phyloP scores from a whole-genome alignment of 2,113 vertebrate genomes.

The Myiopsitta monachus region DNA sequence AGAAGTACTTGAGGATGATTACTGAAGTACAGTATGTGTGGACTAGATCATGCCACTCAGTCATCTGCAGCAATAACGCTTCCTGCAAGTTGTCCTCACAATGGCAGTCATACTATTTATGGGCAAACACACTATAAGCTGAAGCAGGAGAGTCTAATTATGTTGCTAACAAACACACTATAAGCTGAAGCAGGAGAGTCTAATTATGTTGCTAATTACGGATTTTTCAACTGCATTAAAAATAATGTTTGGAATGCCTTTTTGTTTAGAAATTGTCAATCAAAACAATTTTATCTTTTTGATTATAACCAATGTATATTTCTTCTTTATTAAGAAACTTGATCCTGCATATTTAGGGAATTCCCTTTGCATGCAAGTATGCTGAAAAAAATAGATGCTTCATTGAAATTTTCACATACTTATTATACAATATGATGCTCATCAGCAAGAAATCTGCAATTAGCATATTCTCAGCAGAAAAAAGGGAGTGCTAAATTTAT shows the following conservation, averaged over 20 bases:
- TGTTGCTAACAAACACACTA: too few species aligned
- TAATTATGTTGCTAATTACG: background rate
- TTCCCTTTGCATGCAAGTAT: background rate
- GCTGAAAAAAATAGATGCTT: background rate
- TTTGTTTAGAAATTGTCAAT: background rate
- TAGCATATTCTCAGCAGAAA: background rate
- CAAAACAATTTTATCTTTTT: background rate
- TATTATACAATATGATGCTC: background rate
- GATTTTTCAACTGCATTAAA: background rate
- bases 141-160: background rate
- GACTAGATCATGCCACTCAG: background rate
- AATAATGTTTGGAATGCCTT: background rate
- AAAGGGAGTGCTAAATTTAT: background rate
- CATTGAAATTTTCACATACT: background rate
- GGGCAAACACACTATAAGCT: accelerated
- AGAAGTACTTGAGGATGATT: background rate
- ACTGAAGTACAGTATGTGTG: background rate
- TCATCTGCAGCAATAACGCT: background rate
- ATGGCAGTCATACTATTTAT: background rate
- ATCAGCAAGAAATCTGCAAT: background rate
- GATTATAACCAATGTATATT: accelerated
- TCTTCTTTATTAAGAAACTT: background rate
- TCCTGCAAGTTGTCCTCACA: background rate
- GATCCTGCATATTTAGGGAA: background rate
- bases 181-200: background rate